These are phyloP conservation scores for Mechanitis mazaeus DNA, from an alignment of 2,888 invertebrate species.

Conservation along the genomic window DNA sequence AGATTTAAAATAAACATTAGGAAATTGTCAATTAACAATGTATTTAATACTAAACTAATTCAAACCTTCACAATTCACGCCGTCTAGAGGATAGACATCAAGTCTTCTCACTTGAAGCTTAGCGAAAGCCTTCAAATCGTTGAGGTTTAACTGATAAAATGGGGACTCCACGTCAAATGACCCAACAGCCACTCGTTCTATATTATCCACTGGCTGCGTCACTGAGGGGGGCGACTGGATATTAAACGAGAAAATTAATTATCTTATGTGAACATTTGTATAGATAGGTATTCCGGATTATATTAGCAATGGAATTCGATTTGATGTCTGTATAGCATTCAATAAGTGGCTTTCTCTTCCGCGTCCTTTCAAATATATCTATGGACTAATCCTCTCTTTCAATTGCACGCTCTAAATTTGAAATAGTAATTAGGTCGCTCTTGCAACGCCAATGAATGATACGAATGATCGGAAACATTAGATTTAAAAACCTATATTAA, in stretches of 20 bases:
- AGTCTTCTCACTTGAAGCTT: conserved; percentile 49
- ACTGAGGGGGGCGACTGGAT: conserved; percentile 48
- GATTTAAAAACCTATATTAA: too few relatives aligned
- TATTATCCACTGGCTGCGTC: conserved; percentile 48
- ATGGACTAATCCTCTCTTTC: too few relatives aligned
- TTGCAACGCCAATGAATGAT: too few relatives aligned
- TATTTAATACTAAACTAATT: not conserved
- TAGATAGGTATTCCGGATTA: not conserved
- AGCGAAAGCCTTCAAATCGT: conserved; percentile 60
- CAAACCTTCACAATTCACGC: conserved; percentile 37
- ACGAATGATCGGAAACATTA: too few relatives aligned
- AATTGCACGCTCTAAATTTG: too few relatives aligned
- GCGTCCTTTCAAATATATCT: too few relatives aligned
- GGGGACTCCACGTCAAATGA: conserved; percentile 61
- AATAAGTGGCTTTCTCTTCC: too few relatives aligned
- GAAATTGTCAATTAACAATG: too few relatives aligned
- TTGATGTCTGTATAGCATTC: too few relatives aligned
- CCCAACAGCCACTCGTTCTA: conserved; percentile 62
- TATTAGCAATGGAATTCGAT: too few relatives aligned
- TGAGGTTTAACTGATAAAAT: conserved; percentile 65
- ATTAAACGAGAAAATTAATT: conserved; percentile 8
- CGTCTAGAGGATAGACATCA: conserved; percentile 52
- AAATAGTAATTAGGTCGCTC: too few relatives aligned
- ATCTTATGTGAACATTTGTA: conserved; percentile 10
- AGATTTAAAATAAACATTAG: too few relatives aligned